phyloP scores from a whole-genome alignment of 2,797 vertebrate genomes.

The Macrochelys suwanniensis region DNA sequence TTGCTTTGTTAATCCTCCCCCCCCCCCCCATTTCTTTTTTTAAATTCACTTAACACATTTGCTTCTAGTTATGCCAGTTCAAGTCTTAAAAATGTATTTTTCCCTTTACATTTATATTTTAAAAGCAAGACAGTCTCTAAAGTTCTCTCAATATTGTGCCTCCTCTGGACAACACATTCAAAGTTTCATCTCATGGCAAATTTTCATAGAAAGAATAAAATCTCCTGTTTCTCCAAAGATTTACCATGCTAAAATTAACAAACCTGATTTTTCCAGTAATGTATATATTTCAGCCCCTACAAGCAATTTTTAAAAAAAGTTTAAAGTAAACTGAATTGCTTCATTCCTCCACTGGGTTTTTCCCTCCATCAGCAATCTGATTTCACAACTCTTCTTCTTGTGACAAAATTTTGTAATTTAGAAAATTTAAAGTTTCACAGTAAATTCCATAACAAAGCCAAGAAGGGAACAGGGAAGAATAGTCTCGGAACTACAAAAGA shows the following conservation, averaged over 20 bases:
- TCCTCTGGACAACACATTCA: background rate
- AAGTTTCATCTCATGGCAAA: background rate
- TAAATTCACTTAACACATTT: background rate
- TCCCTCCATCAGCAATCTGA: background rate
- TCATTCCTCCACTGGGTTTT: background rate
- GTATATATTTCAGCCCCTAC: background rate
- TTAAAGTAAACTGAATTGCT: background rate
- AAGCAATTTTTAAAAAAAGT: background rate
- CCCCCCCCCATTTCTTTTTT: background rate
- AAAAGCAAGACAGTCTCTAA: background rate
- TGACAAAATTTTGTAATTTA: background rate
- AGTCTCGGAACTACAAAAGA: background rate
- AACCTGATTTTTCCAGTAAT: fast-evolving
- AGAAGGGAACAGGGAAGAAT: background rate
- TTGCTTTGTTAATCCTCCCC: background rate
- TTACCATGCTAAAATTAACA: background rate
- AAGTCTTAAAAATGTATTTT: background rate
- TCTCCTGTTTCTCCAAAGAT: background rate
- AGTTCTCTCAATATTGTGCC: background rate
- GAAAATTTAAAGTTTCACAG: background rate
- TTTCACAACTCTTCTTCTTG: background rate
- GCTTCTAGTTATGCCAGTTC: background rate
- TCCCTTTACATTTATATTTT: background rate
- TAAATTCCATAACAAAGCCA: background rate
- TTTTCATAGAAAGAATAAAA: background rate